Conservation (phyloP, 2,797 vertebrate genomes). For the Mus caroli region DNA sequence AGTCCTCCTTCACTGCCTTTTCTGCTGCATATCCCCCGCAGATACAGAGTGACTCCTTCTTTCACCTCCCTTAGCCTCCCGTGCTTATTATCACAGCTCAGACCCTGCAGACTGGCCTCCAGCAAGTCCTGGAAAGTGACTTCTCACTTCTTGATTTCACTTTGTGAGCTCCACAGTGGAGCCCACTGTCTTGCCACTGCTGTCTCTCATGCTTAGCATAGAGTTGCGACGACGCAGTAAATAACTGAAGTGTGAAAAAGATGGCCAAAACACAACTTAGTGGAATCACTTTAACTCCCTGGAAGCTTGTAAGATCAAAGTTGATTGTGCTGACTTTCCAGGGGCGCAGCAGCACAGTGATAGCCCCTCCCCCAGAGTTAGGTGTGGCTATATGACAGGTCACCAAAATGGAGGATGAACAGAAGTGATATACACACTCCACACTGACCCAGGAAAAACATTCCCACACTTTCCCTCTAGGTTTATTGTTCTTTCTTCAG, state of each 20-base stretch:
- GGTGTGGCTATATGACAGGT: background rate
- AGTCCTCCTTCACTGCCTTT: background rate
- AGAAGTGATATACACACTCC: background rate
- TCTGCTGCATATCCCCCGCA: background rate
- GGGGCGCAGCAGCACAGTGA: background rate
- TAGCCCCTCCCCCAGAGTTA: background rate
- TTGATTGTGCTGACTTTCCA: background rate
- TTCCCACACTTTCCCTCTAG: background rate
- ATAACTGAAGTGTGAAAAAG: background rate
- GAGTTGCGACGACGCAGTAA: background rate
- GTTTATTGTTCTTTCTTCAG: background rate
- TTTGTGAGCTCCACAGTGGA: background rate
- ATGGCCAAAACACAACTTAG: background rate
- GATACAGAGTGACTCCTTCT: background rate
- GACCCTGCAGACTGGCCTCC: background rate
- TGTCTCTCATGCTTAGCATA: background rate
- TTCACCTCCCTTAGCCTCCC: background rate
- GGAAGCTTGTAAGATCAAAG: conserved; percentile 8
- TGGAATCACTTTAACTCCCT: background rate
- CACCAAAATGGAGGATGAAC: background rate
- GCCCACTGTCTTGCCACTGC: background rate
- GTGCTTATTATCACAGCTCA: background rate
- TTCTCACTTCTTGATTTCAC: conserved; percentile 22
- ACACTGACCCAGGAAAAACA: background rate
- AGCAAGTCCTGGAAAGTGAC: background rate